Evolutionary conservation across 1,140 invertebrate species (phyloP).

Genomic region (Asbolus verrucosus): DNA sequence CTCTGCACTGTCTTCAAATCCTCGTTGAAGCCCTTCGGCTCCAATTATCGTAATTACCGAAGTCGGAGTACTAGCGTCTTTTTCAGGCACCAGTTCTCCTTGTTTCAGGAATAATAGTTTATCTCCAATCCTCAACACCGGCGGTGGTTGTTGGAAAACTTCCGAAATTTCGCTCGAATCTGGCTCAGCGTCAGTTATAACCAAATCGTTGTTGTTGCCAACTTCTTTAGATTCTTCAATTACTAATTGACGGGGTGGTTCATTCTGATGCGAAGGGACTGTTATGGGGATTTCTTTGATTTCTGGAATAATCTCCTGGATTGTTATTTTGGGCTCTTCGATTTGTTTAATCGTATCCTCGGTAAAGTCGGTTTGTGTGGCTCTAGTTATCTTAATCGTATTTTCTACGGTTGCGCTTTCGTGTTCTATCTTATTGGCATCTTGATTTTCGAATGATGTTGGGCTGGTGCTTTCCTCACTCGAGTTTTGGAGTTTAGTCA

Average conservation of each 20-base stretch:
- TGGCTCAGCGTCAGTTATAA: slow-evolving; percentile 61
- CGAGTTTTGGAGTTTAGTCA: background rate
- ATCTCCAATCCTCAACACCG: slow-evolving; percentile 64
- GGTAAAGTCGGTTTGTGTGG: too few relatives aligned
- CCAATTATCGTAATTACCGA: slow-evolving; percentile 65
- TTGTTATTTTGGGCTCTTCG: slow-evolving; percentile 59
- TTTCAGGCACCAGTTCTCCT: slow-evolving; percentile 62
- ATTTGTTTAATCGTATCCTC: too few relatives aligned
- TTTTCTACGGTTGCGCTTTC: too few relatives aligned
- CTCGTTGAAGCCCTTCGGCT: slow-evolving; percentile 65
- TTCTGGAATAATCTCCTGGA: slow-evolving; percentile 63
- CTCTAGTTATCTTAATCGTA: too few relatives aligned
- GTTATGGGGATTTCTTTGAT: slow-evolving; percentile 61
- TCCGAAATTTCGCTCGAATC: slow-evolving; percentile 62
- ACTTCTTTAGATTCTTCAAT: slow-evolving; percentile 63
- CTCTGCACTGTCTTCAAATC: slow-evolving; percentile 60
- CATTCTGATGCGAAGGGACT: slow-evolving; percentile 53
- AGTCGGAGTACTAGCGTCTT: slow-evolving; percentile 61
- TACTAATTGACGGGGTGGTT: slow-evolving; percentile 52
- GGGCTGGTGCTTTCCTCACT: too few relatives aligned
- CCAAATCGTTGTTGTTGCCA: slow-evolving; percentile 62
- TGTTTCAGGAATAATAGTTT: slow-evolving; percentile 63
- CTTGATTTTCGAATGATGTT: too few relatives aligned
- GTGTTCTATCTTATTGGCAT: slow-evolving; percentile 21
- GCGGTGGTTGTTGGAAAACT: slow-evolving; percentile 63